Evolutionary conservation across 2,888 invertebrate genomes (phyloP), one percentile per base, ranked within the genome.

Genomic region (Therioaphis trifolii): DNA sequence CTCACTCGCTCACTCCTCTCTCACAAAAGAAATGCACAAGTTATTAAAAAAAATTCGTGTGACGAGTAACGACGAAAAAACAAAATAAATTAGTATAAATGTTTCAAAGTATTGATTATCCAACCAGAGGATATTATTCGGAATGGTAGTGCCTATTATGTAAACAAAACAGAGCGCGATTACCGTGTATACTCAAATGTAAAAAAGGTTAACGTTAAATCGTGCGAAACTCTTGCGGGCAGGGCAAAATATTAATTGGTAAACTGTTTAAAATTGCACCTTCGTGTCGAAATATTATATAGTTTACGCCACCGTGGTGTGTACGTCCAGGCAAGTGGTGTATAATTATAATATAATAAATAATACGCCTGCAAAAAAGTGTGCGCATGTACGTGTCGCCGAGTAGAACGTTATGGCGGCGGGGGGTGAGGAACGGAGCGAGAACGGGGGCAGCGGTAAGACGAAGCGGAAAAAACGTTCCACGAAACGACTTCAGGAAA

Each of bases 201-300:
- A 15, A 9, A 14, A 27, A 46, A 46, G 76, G 27, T 24, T 76
- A 43, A 40, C 40, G 27, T 66, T 66, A 49, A 52, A 52, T 66
- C 77, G 35, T 49, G 49, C 63, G 29, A 52, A 68, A 66, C 49
- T 66, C 77, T 12, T 4, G 2, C 49, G 15, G 21, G 11, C 1
- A 15, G 21, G 49, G 49, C 15, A 15, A 9, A 14, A 21, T 77
- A 49, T 52, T 77, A 77, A 77, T 77, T 52, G 77, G 66, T 14
- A 18, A 66, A 49, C 49, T 52, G 11, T 77, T 49, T 49, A 66
- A 49, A 49, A 66, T 43, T 63, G 29, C 35, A 49, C 77, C 49
- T 77, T 77, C 77, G 77, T 77, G 77, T 35, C 77, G 29, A 66
- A 77, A 77, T 77, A 49, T 35, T 55, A 72, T 5, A 52, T 15